Base-by-base conservation (phyloP, 2,797 vertebrate species). In the Anas capensis region DNA sequence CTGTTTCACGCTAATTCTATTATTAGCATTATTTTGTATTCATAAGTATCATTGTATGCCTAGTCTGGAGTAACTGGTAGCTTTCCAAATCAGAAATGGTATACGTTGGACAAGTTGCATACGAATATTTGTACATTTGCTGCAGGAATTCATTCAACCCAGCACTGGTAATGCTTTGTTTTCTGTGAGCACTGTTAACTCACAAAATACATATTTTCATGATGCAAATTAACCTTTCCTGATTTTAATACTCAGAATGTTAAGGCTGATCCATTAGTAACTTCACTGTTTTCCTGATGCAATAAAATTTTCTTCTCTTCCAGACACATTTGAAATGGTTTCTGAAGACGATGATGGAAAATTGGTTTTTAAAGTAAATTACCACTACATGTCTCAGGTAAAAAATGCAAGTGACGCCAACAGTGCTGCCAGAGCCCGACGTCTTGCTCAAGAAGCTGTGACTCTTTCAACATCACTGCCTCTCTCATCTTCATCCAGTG, bases 331-430 rank as follows among this genome's bases (percentile, higher is more conserved):
- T 95, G 99, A 99, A 97, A 99, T 99, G 99, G 99, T 99, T 94
- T 99, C 99, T 31, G 99, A 99, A 97, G 99, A 99, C 12, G 99
- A 99, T 42, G 99, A 99, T 0, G 98, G 99, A 29, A 99, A 99
- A 82, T 96, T 99, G 96, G 98, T 99, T 96, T 99, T 99, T 95
- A 99, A 99, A 98, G 98, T 99, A 34, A 99, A 99, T 98, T 99
- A 99, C 98, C 99, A 99, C 97, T 99, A 99, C 99, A 99, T 99
- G 98, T 99, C 99, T 98, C 99, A 99, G 98, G 99, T 99, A 93
- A 99, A 99, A 97, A 99, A 99, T 7, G 99, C 99, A 82, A 99
- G 98, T 8, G 99, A 99, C 3, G 99, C 99, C 15, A 99, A 99
- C 97, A 99, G 99, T 13, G 99, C 99, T 5, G 99, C 99, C 56